Conservation (phyloP, 2,797 vertebrate species). For the Diceros bicornis region DNA sequence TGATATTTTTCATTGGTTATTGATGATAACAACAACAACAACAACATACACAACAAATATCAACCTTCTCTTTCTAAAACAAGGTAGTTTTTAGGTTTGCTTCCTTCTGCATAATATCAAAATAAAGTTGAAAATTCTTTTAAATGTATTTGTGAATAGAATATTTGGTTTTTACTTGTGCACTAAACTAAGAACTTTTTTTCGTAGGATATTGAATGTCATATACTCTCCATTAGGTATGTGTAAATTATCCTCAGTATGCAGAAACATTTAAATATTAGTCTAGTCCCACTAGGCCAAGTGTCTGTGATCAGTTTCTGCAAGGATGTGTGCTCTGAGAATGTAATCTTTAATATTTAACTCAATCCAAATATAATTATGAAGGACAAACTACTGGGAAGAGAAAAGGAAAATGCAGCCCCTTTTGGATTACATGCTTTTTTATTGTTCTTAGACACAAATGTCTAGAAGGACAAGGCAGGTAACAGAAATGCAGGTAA, state of each 20-base stretch:
- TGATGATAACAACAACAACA: neutral
- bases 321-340: neutral
- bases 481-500: neutral
- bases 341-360: slow-evolving; percentile 64
- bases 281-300: neutral
- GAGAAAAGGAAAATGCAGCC: neutral
- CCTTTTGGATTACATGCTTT: neutral
- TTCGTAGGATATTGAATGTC: neutral
- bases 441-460: neutral
- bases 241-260: neutral
- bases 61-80: neutral
- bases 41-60: neutral
- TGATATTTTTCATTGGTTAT: neutral
- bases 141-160: neutral
- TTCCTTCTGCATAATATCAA: neutral
- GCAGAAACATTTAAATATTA: slow-evolving; percentile 34
- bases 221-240: neutral
- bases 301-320: neutral
- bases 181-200: neutral
- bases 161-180: neutral
- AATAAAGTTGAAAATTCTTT: neutral
- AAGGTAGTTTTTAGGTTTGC: neutral
- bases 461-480: neutral
- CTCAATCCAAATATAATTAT: slow-evolving; percentile 64
- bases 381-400: neutral